These are phyloP conservation scores for Mystacornis crossleyi DNA, from an alignment of 2,113 vertebrate species.

Conservation along the genomic window DNA sequence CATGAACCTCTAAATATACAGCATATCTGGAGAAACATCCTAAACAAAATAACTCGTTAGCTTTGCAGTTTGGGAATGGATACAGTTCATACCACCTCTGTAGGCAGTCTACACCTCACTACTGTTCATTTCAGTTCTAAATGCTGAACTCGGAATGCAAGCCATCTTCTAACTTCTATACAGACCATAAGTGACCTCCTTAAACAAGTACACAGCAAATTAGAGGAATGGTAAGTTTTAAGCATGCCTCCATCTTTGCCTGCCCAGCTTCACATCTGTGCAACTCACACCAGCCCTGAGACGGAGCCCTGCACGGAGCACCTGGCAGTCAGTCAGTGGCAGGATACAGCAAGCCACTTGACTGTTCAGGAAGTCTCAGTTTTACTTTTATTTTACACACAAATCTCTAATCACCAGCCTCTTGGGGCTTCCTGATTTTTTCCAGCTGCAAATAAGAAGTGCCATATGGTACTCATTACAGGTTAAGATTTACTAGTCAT, in stretches of 20 bases:
- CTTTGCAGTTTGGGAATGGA: background rate
- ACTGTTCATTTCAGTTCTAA: background rate
- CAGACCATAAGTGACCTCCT: background rate
- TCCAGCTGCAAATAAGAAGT: slow-evolving; percentile 64
- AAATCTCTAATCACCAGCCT: slow-evolving; percentile 50
- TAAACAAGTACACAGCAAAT: background rate
- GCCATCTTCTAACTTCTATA: background rate
- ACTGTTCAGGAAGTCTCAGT: slow-evolving; percentile 50
- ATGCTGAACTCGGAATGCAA: background rate
- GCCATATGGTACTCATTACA: slow-evolving; percentile 63
- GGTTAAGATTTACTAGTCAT: slow-evolving; percentile 44
- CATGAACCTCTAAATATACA: background rate
- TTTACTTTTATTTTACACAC: slow-evolving; percentile 57
- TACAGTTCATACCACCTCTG: background rate
- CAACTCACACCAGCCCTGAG: background rate
- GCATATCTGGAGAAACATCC: background rate
- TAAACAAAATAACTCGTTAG: background rate
- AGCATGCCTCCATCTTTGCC: background rate
- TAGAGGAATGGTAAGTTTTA: background rate
- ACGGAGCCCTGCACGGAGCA: background rate
- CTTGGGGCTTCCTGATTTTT: slow-evolving; percentile 64
- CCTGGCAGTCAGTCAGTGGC: background rate
- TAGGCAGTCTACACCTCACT: background rate
- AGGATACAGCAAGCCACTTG: background rate
- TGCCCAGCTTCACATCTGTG: background rate